Percentiles rank a stretch among this genome's conserved stretches.
phyloP scores from a whole-genome alignment of 2,113 vertebrate species.

The Steatornis caripensis region DNA sequence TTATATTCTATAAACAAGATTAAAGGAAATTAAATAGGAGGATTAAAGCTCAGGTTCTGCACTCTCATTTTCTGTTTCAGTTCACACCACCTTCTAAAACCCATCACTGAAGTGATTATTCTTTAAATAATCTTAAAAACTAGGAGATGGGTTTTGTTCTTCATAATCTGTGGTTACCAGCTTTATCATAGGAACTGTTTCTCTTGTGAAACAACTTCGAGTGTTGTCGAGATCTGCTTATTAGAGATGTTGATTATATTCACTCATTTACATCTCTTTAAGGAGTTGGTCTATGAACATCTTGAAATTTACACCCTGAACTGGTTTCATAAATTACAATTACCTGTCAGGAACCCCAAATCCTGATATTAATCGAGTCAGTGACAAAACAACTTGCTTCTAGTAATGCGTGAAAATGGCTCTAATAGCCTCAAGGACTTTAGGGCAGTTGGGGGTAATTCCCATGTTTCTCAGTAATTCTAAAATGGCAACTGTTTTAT shows the following conservation, averaged over 20 bases:
- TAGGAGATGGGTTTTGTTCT: background rate
- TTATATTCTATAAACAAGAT: constrained; percentile 14
- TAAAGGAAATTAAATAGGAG: constrained; percentile 45
- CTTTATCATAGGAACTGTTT: background rate
- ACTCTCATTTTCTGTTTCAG: constrained; percentile 46
- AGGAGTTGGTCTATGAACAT: background rate
- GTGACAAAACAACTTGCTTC: background rate
- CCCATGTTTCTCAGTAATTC: background rate
- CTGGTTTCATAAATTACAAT: background rate
- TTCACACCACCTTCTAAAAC: constrained; percentile 8
- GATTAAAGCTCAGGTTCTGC: constrained; percentile 22
- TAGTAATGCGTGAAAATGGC: background rate
- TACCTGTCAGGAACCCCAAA: background rate
- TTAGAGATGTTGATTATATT: background rate
- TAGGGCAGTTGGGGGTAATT: rapidly evolving
- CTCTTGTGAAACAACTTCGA: background rate
- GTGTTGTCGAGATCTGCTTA: background rate
- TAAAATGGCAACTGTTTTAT: background rate
- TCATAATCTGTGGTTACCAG: background rate
- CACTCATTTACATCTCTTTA: background rate
- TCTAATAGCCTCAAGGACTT: background rate
- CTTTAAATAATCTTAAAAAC: background rate
- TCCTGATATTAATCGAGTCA: background rate
- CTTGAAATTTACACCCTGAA: background rate
- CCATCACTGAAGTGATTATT: background rate